phyloP scores from a whole-genome alignment of 2,797 vertebrate species.

The Macropus fuliginosus region DNA sequence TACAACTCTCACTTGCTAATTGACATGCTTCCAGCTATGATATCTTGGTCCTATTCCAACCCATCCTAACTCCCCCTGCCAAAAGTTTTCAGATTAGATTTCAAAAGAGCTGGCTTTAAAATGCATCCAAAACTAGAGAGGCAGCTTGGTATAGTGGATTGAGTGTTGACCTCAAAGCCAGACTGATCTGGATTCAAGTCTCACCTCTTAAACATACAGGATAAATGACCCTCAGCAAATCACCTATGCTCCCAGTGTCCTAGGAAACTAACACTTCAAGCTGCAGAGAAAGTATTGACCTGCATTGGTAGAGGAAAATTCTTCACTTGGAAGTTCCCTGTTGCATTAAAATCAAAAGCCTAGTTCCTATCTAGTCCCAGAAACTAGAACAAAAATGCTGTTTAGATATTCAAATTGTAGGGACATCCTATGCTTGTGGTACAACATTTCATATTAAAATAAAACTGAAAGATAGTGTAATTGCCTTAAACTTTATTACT shows the following conservation, averaged over 20 bases:
- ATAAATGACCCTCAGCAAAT: not conserved
- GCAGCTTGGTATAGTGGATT: not conserved
- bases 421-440: constrained; percentile 63
- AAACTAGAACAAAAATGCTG: not conserved
- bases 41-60: not conserved
- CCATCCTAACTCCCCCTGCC: not conserved
- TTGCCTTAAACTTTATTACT: constrained; percentile 80
- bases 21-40: not conserved
- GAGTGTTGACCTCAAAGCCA: not conserved
- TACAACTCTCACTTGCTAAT: not conserved
- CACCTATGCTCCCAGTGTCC: not conserved
- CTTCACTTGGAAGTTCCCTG: not conserved
- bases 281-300: not conserved
- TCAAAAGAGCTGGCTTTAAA: not conserved
- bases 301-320: not conserved
- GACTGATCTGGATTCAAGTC: not conserved
- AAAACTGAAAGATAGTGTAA: constrained; percentile 68
- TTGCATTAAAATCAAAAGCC: not conserved
- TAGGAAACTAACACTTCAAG: not conserved
- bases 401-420: constrained; percentile 51
- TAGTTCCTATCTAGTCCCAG: not conserved
- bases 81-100: not conserved
- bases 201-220: not conserved
- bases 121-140: not conserved
- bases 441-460: constrained; percentile 72